Conservation (phyloP, 2,113 vertebrate genomes). For the Gallinago media region DNA sequence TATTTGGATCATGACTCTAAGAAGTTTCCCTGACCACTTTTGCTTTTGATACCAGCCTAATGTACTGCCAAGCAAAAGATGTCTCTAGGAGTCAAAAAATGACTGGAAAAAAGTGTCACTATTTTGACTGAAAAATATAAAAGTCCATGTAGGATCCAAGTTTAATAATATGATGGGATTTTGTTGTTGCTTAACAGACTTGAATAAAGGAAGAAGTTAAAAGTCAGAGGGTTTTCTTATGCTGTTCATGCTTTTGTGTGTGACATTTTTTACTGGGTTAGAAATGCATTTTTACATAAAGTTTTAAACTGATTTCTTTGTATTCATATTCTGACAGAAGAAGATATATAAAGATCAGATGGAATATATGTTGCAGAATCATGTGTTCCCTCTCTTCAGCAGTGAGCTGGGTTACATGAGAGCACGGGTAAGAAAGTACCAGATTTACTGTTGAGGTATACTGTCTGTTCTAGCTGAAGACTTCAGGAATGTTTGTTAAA, state of each 20-base stretch:
- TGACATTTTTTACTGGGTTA: neutral
- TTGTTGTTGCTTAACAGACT: neutral
- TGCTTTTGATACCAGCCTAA: neutral
- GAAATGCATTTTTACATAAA: neutral
- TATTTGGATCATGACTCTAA: neutral
- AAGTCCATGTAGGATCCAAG: neutral
- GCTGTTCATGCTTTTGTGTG: neutral
- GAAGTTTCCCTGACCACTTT: neutral
- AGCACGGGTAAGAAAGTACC: constrained; percentile 86
- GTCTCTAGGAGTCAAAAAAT: neutral
- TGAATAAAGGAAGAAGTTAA: neutral
- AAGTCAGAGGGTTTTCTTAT: neutral
- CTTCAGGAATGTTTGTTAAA: neutral
- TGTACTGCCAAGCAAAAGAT: neutral
- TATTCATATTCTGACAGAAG: constrained; percentile 83
- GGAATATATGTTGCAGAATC: constrained; percentile 98
- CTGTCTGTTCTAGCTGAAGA: neutral
- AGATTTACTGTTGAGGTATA: neutral
- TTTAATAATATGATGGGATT: neutral
- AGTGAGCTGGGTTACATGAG: constrained; percentile 98
- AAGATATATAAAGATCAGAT: constrained; percentile 99
- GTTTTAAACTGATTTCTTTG: neutral
- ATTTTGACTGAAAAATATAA: neutral
- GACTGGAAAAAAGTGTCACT: neutral
- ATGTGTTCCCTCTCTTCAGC: constrained; percentile 97